Percentiles rank a stretch among this genome's conserved stretches.
Evolutionary conservation across 2,113 vertebrate species (phyloP).

Genomic region (Carassius gibelio): DNA sequence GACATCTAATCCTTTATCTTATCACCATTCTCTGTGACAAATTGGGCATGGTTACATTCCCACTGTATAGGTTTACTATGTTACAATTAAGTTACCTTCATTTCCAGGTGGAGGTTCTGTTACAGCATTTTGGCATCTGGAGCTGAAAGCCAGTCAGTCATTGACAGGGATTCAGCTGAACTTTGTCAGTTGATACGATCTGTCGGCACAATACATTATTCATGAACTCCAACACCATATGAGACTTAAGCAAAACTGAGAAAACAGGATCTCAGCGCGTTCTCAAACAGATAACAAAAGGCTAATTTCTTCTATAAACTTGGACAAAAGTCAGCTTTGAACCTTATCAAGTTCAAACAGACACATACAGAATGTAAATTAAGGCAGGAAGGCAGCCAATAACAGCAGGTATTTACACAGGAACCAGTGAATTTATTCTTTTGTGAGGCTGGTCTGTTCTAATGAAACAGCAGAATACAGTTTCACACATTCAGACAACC

Average conservation of each 20-base stretch:
- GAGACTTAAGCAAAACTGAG: conserved; percentile 54
- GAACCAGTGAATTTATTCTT: neutral
- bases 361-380: neutral
- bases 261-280: neutral
- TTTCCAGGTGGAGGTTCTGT: conserved; percentile 20
- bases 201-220: conserved; percentile 50
- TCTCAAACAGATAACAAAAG: conserved; percentile 21
- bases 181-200: conserved; percentile 53
- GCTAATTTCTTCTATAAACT: neutral
- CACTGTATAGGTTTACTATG: conserved; percentile 21
- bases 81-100: conserved; percentile 7
- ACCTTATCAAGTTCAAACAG: neutral
- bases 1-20: conserved; percentile 18
- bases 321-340: neutral
- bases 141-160: conserved; percentile 49
- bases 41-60: neutral
- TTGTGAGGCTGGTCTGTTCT: neutral
- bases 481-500: neutral
- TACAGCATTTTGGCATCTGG: conserved; percentile 50
- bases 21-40: conserved; percentile 3
- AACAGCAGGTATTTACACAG: neutral
- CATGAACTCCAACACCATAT: conserved; percentile 50
- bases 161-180: conserved; percentile 50
- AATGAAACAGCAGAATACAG: neutral
- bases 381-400: conserved; percentile 17